A percentile compares a stretch with the other conserved stretches of the same genome.
Conservation (phyloP, 2,888 invertebrate genomes). For the Erannis defoliaria region DNA sequence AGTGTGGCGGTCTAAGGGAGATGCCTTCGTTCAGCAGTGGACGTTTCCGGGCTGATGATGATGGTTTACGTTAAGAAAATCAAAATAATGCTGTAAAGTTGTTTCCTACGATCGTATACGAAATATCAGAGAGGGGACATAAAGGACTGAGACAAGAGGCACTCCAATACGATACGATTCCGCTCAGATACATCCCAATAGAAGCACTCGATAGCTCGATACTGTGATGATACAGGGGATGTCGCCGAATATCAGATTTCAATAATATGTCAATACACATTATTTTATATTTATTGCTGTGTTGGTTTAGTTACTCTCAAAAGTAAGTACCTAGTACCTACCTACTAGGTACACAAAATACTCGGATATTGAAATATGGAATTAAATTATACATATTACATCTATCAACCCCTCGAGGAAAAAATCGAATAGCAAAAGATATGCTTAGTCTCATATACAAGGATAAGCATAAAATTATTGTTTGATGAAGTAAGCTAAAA, state of each 20-base stretch:
- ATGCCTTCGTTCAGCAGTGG: no score
- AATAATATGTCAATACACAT: no score
- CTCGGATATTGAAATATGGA: no score
- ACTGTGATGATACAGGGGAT: slow-evolving; percentile 42
- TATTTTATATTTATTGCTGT: not conserved
- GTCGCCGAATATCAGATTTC: slow-evolving; percentile 36
- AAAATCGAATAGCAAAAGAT: no score
- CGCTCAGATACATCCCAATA: slow-evolving; percentile 27
- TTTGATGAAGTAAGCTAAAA: not conserved
- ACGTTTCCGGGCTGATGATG: not conserved
- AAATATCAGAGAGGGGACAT: slow-evolving; percentile 17
- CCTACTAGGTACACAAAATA: no score
- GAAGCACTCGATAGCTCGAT: slow-evolving; percentile 22
- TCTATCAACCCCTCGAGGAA: no score
- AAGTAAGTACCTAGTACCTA: no score
- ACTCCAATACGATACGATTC: slow-evolving; percentile 31
- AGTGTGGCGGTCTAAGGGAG: no score
- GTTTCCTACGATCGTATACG: not conserved
- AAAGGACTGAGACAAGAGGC: slow-evolving; percentile 19
- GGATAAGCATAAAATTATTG: not conserved
- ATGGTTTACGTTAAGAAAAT: not conserved
- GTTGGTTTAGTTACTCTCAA: not conserved
- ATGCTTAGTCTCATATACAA: no score
- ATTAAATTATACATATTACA: no score
- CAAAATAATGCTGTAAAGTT: no score